Evolutionary conservation across 2,797 vertebrate genomes (phyloP).

Genomic region (Sitta carolinensis): DNA sequence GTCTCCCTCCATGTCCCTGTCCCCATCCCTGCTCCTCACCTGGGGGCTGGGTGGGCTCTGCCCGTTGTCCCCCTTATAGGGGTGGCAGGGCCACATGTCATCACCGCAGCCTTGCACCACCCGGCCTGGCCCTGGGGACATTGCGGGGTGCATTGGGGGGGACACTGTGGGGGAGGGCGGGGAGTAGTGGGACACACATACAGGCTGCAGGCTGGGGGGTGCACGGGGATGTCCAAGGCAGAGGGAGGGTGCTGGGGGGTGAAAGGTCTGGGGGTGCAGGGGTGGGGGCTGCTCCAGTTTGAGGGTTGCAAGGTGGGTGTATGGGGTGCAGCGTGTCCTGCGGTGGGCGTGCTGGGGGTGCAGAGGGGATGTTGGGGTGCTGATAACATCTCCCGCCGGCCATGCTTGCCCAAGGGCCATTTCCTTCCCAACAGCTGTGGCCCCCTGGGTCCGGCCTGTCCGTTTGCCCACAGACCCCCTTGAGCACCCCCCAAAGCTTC

Average conservation of each 20-base stretch:
- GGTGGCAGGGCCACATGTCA: background rate
- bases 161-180: too few relatives aligned
- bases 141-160: background rate
- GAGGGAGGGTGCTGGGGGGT: background rate
- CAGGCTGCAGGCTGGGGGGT: background rate
- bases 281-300: background rate
- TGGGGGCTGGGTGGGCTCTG: background rate
- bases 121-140: background rate
- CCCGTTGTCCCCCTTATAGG: background rate
- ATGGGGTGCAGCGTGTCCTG: background rate
- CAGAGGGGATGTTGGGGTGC: background rate
- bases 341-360: too few relatives aligned
- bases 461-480: background rate
- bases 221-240: background rate
- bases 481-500: background rate
- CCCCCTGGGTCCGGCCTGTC: rapidly evolving
- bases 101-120: background rate
- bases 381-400: background rate
- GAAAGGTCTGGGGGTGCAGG: background rate
- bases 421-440: background rate
- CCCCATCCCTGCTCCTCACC: background rate
- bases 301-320: background rate
- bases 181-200: background rate
- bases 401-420: background rate
- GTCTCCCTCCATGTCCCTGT: background rate